Conservation (phyloP, 1,140 invertebrate genomes). For the Drosophila lacertosa region DNA sequence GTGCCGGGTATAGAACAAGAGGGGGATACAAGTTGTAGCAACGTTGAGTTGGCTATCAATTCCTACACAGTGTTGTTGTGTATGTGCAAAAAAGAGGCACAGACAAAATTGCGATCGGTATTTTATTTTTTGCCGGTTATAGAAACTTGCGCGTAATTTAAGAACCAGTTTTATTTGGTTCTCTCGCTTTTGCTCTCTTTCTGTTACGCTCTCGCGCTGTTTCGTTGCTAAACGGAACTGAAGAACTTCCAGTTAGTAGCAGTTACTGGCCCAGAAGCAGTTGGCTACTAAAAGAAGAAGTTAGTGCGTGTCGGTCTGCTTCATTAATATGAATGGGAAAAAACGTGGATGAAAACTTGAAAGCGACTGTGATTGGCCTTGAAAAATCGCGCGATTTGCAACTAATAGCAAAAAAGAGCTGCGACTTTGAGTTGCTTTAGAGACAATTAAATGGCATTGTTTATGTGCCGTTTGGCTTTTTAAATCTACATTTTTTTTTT, state of each 20-base stretch:
- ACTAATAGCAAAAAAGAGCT: slow-evolving; percentile 16
- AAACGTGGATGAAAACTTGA: slow-evolving; percentile 42
- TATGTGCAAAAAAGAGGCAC: not conserved
- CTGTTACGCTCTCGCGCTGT: not conserved
- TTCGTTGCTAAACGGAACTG: slow-evolving; percentile 25
- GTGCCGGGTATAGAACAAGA: not conserved
- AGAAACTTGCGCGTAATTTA: slow-evolving; percentile 34
- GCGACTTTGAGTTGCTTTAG: not conserved
- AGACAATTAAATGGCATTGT: slow-evolving; percentile 7
- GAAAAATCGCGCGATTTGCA: slow-evolving; percentile 23
- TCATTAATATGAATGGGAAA: slow-evolving; percentile 73
- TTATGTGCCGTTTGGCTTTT: not conserved
- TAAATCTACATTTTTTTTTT: slow-evolving; percentile 12
- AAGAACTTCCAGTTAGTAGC: slow-evolving; percentile 16
- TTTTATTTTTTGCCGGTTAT: slow-evolving; percentile 38
- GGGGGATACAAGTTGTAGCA: slow-evolving; percentile 5
- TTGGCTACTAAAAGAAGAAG: slow-evolving; percentile 15
- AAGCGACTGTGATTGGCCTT: slow-evolving; percentile 41
- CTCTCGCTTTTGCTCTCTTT: not conserved
- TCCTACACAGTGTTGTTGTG: slow-evolving; percentile 8
- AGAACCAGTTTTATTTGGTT: slow-evolving; percentile 38
- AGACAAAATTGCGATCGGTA: slow-evolving; percentile 13
- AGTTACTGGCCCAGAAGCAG: slow-evolving; percentile 5
- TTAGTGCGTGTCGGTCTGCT: slow-evolving; percentile 6
- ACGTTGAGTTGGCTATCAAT: slow-evolving; percentile 5